Percentiles rank a stretch among this genome's conserved stretches.
These are phyloP conservation scores for Leptogaster cylindrica DNA, from an alignment of 2,888 invertebrate species.

Conservation along the genomic window DNA sequence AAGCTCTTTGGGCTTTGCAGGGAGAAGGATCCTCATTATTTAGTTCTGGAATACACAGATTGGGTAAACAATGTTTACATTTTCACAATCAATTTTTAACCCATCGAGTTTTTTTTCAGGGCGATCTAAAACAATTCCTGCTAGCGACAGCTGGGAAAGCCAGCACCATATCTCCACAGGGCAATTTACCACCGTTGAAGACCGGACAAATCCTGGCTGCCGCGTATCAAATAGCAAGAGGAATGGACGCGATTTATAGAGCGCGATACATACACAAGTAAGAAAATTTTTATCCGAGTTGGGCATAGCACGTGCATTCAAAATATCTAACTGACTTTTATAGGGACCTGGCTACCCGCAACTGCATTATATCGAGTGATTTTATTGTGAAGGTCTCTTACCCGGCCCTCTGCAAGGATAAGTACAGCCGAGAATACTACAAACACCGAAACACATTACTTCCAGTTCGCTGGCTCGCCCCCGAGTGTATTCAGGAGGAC, in stretches of 20 bases:
- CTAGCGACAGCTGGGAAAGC: conserved; percentile 65
- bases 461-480: conserved; percentile 89
- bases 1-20: conserved; percentile 81
- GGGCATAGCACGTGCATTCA: neutral
- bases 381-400: conserved; percentile 81
- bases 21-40: conserved; percentile 84
- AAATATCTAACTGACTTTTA: conserved; percentile 56
- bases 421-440: conserved; percentile 89
- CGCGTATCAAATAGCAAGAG: conserved; percentile 79
- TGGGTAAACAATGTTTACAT: conserved; percentile 78
- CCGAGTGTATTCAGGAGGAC: conserved; percentile 87
- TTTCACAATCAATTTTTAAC: no score
- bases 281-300: conserved; percentile 46
- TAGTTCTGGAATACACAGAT: conserved; percentile 90
- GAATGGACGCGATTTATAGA: conserved; percentile 79
- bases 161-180: conserved; percentile 53
- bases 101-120: no score
- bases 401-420: conserved; percentile 80
- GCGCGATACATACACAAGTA: conserved; percentile 81
- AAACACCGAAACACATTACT: conserved; percentile 83
- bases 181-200: conserved; percentile 69
- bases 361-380: conserved; percentile 84
- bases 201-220: conserved; percentile 72
- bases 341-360: conserved; percentile 88
- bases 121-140: conserved; percentile 89